Conservation (phyloP, 2,888 invertebrate genomes). For the Drosophila vallismaia region DNA sequence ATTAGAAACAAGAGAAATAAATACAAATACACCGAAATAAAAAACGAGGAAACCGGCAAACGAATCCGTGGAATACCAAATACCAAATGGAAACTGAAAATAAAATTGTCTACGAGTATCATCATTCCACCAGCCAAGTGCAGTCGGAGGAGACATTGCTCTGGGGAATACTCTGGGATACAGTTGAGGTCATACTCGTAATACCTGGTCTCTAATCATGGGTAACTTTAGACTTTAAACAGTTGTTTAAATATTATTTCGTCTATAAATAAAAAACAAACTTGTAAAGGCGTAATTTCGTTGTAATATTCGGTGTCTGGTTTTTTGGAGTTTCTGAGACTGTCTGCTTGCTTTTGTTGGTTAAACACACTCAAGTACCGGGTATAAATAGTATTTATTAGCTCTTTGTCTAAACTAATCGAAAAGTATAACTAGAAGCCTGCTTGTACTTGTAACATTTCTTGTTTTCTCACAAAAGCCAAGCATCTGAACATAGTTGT, state of each 20-base stretch:
- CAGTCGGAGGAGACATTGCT: slow-evolving; percentile 40
- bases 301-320: no score
- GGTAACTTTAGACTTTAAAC: not conserved
- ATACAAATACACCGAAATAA: slow-evolving; percentile 39
- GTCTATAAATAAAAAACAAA: no score
- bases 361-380: no score
- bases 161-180: slow-evolving; percentile 62
- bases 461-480: not conserved
- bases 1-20: slow-evolving; percentile 63
- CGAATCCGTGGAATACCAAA: slow-evolving; percentile 39
- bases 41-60: slow-evolving; percentile 16
- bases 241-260: not conserved
- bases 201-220: not conserved
- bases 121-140: slow-evolving; percentile 21
- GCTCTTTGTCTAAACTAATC: no score
- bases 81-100: slow-evolving; percentile 65
- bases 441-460: not conserved
- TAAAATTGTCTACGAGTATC: slow-evolving; percentile 61
- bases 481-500: slow-evolving; percentile 1
- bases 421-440: no score
- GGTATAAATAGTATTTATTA: no score
- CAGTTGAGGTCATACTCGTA: slow-evolving; percentile 3
- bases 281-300: no score
- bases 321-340: no score
- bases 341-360: no score